Evolutionary conservation across 2,113 vertebrate species (phyloP).

Genomic region (Motacilla tschutschensis): DNA sequence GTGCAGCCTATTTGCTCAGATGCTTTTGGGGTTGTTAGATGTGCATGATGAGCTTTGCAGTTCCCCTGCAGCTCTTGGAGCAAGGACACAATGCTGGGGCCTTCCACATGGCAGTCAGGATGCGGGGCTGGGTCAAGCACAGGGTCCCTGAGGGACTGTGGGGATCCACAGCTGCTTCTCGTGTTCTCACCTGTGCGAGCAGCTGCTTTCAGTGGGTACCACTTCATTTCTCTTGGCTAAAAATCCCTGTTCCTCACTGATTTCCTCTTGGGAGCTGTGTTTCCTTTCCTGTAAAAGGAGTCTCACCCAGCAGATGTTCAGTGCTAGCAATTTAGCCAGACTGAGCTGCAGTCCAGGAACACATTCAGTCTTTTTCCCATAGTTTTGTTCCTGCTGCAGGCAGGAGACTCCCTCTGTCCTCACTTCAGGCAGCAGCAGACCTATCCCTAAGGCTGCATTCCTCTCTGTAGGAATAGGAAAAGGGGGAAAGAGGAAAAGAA

Average conservation of each 20-base stretch:
- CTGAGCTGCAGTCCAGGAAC: neutral
- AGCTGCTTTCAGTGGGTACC: neutral
- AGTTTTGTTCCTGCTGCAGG: neutral
- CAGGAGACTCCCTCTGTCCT: neutral
- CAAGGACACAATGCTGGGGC: neutral
- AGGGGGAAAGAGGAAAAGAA: neutral
- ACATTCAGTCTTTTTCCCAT: neutral
- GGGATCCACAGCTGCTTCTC: neutral
- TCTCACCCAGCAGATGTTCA: neutral
- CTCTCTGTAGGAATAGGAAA: neutral
- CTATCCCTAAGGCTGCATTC: neutral
- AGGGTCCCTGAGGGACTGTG: neutral
- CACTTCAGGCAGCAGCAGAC: neutral
- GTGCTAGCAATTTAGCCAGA: neutral
- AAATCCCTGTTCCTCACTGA: fast-evolving
- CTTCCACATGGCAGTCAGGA: neutral
- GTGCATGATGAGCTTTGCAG: neutral
- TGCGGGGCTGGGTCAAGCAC: neutral
- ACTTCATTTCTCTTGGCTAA: neutral
- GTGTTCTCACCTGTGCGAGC: neutral
- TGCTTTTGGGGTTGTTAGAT: neutral
- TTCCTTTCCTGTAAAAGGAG: neutral
- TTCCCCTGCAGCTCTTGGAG: neutral
- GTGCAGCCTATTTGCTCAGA: neutral
- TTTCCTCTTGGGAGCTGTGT: neutral